Evolutionary conservation across 2,797 vertebrate genomes (phyloP), one percentile per base, ranked within the genome.

Genomic region (Gastrophryne carolinensis): DNA sequence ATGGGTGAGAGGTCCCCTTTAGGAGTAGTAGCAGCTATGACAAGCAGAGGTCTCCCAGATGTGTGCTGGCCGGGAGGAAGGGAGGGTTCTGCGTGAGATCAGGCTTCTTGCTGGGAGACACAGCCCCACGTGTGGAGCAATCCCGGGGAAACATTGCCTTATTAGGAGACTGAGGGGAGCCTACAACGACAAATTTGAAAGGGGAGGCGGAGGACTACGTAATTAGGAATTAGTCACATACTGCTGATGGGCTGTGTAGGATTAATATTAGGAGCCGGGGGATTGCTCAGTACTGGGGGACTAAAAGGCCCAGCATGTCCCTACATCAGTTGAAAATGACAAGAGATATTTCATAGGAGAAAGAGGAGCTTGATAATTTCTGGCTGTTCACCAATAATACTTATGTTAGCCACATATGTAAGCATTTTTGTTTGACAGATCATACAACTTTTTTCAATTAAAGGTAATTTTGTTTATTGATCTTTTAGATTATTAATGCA

Each of bases 111-210:
- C 39, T 73, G 39, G 58, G 54, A 72, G 60, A 24, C 32, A 44
- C 49, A 6, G 21, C 54, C 62, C 62, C 70, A 66, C 52, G 63
- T 64, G 58, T 32, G 49, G 47, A 17, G 27, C 50, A 44, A 61
- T 26, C 19, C 44, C 50, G 27, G 75, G 50, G 75, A 78, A 78
- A 78, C 61, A 71, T 72, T 58, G 57, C 75, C 76, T 73, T 73
- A 41, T 79, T 68, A 73, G 69, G 69, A 72, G 26, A 58, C 69
- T 52, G 56, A 63, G 13, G 44, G 67, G 47, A 54, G 12, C 39
- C 44, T 19, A 32, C 15, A 21, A 27, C 21, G 7, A 10, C 27
- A 19, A 26, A 47, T 11, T 24, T 44, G 39, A 44, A 17, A 8
- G 44, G 61, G 62, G 41, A 21, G 27, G 41, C 15, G 27, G 24